Evolutionary conservation across 1,140 invertebrate genomes (phyloP).

Genomic region (Venturia canescens): DNA sequence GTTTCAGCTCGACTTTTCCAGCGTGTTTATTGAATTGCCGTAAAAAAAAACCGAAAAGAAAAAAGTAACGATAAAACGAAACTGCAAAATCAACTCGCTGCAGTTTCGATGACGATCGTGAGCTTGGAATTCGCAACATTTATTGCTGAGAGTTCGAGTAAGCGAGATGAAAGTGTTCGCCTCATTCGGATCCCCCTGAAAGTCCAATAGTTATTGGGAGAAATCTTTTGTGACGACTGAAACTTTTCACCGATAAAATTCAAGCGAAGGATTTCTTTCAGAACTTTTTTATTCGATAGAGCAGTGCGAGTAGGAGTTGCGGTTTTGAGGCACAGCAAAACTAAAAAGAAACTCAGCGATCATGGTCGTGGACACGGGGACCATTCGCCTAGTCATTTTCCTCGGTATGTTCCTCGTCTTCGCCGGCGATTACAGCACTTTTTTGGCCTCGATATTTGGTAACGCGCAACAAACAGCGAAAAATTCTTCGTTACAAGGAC

Average conservation of each 20-base stretch:
- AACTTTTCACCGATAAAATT: neutral
- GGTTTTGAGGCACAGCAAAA: too few species aligned
- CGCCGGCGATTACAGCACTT: slow-evolving; percentile 70
- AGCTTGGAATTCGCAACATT: neutral
- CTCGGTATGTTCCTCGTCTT: slow-evolving; percentile 74
- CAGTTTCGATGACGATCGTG: neutral
- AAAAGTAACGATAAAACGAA: neutral
- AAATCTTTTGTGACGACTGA: neutral
- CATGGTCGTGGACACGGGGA: slow-evolving; percentile 72
- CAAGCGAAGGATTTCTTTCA: neutral
- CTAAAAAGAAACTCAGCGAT: slow-evolving; percentile 37
- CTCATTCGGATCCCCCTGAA: neutral
- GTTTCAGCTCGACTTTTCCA: neutral
- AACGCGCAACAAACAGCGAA: slow-evolving; percentile 56
- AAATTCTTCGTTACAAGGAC: slow-evolving; percentile 54
- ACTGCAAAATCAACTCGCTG: neutral
- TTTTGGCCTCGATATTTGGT: slow-evolving; percentile 71
- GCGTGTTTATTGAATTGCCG: neutral
- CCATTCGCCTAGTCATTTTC: slow-evolving; percentile 73
- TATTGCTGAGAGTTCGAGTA: neutral
- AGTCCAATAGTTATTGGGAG: neutral
- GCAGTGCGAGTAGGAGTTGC: too few species aligned
- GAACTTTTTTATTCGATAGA: neutral
- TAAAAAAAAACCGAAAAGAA: neutral
- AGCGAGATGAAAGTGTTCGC: neutral